phyloP scores from a whole-genome alignment of 1,140 invertebrate genomes.

The Megalopta genalis region DNA sequence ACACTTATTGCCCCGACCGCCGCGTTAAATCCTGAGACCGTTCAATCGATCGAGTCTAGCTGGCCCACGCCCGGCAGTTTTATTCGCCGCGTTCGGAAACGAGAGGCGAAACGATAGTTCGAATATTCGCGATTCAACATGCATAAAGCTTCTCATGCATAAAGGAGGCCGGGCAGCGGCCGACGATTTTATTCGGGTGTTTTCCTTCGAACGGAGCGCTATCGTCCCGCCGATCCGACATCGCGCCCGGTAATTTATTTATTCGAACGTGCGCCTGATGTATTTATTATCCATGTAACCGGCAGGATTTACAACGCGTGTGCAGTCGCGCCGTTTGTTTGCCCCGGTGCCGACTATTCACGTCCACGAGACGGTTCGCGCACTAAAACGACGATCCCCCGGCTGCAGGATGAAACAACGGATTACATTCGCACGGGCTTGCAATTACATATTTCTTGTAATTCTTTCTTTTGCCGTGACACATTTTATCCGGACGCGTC shows the following conservation, averaged over 20 bases:
- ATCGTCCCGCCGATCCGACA: slow-evolving; percentile 17
- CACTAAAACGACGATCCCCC: background rate
- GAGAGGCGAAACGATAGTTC: background rate
- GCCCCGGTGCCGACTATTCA: slow-evolving; percentile 26
- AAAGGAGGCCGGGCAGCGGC: background rate
- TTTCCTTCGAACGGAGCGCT: background rate
- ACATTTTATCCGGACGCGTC: too few species aligned
- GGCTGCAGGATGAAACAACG: background rate
- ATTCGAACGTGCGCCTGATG: slow-evolving; percentile 3
- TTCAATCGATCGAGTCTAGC: background rate
- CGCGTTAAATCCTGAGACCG: background rate
- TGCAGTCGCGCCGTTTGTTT: slow-evolving; percentile 30
- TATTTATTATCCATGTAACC: slow-evolving; percentile 53
- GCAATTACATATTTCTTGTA: background rate
- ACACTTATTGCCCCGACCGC: background rate
- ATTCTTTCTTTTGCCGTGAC: background rate
- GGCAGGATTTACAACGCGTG: slow-evolving; percentile 26
- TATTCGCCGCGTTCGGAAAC: background rate
- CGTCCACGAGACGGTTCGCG: background rate
- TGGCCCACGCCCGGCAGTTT: too few species aligned
- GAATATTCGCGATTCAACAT: background rate
- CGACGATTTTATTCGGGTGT: background rate
- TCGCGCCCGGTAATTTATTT: slow-evolving; percentile 31
- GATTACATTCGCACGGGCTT: background rate
- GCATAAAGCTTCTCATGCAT: background rate